Evolutionary conservation across 2,888 invertebrate species (phyloP), one percentile per base, ranked within the genome.

Genomic region (Pachycephus smyrnensis): DNA sequence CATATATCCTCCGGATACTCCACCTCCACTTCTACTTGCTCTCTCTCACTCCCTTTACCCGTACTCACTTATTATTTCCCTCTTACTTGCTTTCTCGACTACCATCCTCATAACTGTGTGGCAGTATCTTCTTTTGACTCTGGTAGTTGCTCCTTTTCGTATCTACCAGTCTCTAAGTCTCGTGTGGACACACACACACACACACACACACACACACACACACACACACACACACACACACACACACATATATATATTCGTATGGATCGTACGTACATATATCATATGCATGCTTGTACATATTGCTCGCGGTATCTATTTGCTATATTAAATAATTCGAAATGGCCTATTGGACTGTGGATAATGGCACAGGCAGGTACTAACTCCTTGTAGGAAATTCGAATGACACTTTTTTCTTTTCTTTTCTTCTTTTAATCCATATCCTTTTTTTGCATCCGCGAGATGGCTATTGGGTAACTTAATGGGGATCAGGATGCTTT

Each of bases 21-120:
- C 55, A 15, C 23, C 40, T 55, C 23, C 15, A 23, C 23, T 55
- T 23, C 68, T 75, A 73, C 68, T 69, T 23, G 37, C 68, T 31
- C 73, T 68, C 68, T 35, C 73, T 75, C 77, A 55, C 73, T 76
- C 71, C 75, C 75, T 76, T 79, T 79, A 71, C 76, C 75, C 78
- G 75, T 79, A 74, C 73, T 75, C 75, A 68, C 23, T 55, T 55
- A 55, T 55, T 55, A 55, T 55, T 55, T 55, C 55, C 55, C 23
- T 55, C 23, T 23, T 55, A 9, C 55, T 55, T 23, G 55, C 55
- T 55, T 55, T 55, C 55, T 55, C 55, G 55, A 55, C 55, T 55
- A 55, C 55, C 55, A 55, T 23, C 55, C 55, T 55, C 55, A 55
- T 55, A 55, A 55, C 9, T 23, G 55, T 55, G 55, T 55, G 55